phyloP scores from a whole-genome alignment of 2,113 vertebrate species.

The Muscicapa adusta region DNA sequence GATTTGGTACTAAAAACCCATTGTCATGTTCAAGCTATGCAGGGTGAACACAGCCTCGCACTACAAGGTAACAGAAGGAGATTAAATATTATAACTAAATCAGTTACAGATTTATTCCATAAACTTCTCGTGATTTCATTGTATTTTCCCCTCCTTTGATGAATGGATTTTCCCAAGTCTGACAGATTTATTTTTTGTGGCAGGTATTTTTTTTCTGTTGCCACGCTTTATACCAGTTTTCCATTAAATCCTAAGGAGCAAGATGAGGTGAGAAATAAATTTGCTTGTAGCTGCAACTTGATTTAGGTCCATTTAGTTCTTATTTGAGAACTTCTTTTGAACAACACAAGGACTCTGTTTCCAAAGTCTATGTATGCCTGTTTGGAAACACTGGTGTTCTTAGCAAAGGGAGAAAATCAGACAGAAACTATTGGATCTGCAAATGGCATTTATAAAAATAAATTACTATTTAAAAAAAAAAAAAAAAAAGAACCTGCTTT shows the following conservation, averaged over 20 bases:
- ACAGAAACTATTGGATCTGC: slow-evolving; percentile 63
- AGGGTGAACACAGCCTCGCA: background rate
- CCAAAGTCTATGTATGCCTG: slow-evolving; percentile 4
- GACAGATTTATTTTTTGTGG: slow-evolving; percentile 69
- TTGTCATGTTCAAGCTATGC: slow-evolving; percentile 30
- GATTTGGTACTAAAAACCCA: slow-evolving; percentile 14
- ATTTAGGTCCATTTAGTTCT: slow-evolving; percentile 41
- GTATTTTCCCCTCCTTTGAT: slow-evolving; percentile 60
- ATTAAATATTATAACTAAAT: slow-evolving; percentile 56
- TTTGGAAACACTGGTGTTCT: slow-evolving; percentile 64
- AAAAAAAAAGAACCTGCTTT: slow-evolving; percentile 39
- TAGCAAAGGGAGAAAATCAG: slow-evolving; percentile 35
- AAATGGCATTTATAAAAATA: slow-evolving; percentile 57
- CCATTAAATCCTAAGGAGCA: slow-evolving; percentile 32
- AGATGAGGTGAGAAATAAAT: slow-evolving; percentile 73
- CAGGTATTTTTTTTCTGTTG: slow-evolving; percentile 55
- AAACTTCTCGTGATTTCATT: slow-evolving; percentile 53
- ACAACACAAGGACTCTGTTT: slow-evolving; percentile 2
- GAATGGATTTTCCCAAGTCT: slow-evolving; percentile 61
- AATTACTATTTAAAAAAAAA: slow-evolving; percentile 5
- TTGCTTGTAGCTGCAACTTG: slow-evolving; percentile 62
- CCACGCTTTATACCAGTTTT: slow-evolving; percentile 67
- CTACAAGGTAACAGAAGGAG: slow-evolving; percentile 14
- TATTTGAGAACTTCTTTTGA: background rate
- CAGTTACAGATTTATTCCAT: slow-evolving; percentile 62